Conservation (phyloP, 1,140 invertebrate genomes). For the Zeugodacus cucurbitae region DNA sequence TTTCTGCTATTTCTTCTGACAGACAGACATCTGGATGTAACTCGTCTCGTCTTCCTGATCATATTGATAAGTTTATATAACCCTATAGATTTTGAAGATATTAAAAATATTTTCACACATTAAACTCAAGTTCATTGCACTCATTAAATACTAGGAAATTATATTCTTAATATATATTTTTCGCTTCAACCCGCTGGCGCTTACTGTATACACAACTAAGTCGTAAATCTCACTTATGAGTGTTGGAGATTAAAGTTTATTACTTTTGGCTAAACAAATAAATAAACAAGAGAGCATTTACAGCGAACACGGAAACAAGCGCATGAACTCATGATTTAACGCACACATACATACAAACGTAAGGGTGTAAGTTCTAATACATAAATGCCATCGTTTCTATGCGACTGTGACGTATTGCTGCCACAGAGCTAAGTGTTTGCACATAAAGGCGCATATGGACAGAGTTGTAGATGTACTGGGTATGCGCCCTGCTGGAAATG, state of each 20-base stretch:
- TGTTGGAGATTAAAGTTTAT: conserved; percentile 17
- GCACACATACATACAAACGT: neutral
- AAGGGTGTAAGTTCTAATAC: neutral
- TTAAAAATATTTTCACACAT: too few relatives aligned
- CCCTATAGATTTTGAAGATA: too few relatives aligned
- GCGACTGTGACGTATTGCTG: too few relatives aligned
- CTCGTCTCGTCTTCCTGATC: too few relatives aligned
- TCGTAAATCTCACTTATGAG: conserved; percentile 20
- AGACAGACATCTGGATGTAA: too few relatives aligned
- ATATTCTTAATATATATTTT: neutral
- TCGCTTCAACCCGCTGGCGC: neutral
- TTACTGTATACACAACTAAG: neutral
- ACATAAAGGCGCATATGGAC: neutral
- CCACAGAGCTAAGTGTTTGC: neutral
- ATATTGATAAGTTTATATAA: too few relatives aligned
- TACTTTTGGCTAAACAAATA: conserved; percentile 28
- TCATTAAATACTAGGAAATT: too few relatives aligned
- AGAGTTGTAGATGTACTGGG: neutral
- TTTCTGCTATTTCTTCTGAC: too few relatives aligned
- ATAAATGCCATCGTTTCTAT: neutral
- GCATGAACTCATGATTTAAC: neutral
- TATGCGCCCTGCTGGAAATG: neutral
- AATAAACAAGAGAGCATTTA: neutral
- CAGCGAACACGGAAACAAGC: neutral
- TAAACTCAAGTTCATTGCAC: too few relatives aligned